Conservation (phyloP, 2,113 vertebrate genomes). For the Progne subis region DNA sequence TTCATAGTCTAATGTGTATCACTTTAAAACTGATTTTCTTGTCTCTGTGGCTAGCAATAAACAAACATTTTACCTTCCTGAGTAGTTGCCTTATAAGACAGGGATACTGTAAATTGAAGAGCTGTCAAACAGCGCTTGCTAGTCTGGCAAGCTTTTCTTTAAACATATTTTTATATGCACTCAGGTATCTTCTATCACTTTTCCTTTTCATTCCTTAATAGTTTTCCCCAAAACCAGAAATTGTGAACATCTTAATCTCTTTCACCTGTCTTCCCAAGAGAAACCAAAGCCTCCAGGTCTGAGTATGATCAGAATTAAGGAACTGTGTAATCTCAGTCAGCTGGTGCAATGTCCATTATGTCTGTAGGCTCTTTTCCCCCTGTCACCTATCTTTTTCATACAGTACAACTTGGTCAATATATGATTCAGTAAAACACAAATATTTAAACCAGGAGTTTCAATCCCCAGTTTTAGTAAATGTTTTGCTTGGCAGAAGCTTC, state of each 20-base stretch:
- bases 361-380: neutral
- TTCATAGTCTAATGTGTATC: neutral
- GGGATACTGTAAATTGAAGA: neutral
- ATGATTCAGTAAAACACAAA: neutral
- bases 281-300: neutral
- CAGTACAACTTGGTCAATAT: neutral
- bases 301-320: neutral
- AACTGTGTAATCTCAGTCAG: neutral
- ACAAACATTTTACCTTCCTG: neutral
- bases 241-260: neutral
- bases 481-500: slow-evolving; percentile 46
- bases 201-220: neutral
- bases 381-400: neutral
- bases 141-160: neutral
- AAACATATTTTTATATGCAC: neutral
- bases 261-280: neutral
- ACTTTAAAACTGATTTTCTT: neutral
- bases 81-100: neutral
- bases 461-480: neutral
- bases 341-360: neutral
- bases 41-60: neutral
- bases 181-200: neutral
- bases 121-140: neutral
- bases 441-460: neutral
- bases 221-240: neutral